Evolutionary conservation across 1,140 invertebrate species (phyloP).

Genomic region (Carposina sasakii): DNA sequence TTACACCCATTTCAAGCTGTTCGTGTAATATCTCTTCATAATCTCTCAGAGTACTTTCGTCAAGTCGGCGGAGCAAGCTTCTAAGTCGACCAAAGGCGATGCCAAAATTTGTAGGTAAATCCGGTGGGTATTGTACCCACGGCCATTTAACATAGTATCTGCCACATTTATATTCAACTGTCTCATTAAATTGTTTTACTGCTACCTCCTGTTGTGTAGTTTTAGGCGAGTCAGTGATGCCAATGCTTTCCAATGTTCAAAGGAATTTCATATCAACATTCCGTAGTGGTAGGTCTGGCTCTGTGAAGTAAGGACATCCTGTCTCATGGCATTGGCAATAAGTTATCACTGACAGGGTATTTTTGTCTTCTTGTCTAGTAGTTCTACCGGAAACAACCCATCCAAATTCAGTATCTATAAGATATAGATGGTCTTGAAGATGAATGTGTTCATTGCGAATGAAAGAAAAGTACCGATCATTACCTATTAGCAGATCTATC

Average conservation of each 20-base stretch:
- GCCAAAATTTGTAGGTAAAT: constrained; percentile 9
- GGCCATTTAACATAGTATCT: constrained; percentile 14
- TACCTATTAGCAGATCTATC: constrained; percentile 1
- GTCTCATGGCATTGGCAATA: neutral
- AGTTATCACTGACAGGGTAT: neutral
- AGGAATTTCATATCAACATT: neutral
- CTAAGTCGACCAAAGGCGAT: constrained; percentile 3
- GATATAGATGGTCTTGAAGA: neutral
- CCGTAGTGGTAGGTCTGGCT: constrained; percentile 7
- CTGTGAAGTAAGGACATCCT: neutral
- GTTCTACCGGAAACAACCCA: neutral
- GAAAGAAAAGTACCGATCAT: constrained; percentile 5
- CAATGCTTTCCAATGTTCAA: constrained; percentile 9
- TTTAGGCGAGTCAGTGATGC: constrained; percentile 12
- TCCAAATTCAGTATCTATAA: constrained; percentile 14
- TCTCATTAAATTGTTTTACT: constrained; percentile 9
- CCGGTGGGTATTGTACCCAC: constrained; percentile 8
- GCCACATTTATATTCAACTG: neutral
- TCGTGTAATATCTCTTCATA: constrained; percentile 7
- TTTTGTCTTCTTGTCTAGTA: neutral
- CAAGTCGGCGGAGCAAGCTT: constrained; percentile 1
- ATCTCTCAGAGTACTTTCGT: neutral
- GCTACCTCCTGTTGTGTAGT: constrained; percentile 8
- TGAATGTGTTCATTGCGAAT: neutral
- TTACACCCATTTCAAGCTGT: neutral